Conservation (phyloP, 2,113 vertebrate genomes). For the Hymenochirus boettgeri region DNA sequence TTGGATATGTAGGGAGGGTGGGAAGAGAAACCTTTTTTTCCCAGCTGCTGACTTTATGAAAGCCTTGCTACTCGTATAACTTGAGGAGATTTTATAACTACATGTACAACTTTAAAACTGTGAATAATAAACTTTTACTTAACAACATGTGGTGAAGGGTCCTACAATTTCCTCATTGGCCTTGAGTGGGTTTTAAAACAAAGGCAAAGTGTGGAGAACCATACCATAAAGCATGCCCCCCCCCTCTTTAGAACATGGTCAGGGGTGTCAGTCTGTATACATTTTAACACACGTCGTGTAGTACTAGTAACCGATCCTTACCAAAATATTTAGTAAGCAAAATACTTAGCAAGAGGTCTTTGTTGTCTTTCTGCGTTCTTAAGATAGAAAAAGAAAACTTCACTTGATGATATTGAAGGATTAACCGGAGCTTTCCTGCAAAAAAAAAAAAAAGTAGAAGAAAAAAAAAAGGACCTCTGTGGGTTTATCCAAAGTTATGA, state of each 20-base stretch:
- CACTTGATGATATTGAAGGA: conserved; percentile 48
- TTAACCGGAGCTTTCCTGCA: conserved; percentile 49
- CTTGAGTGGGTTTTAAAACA: conserved; percentile 46
- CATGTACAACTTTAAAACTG: conserved; percentile 38
- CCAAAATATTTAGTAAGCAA: conserved; percentile 51
- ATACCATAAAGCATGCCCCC: conserved; percentile 35
- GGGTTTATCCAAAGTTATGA: conserved; percentile 67
- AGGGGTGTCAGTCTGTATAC: neutral
- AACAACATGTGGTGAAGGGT: conserved; percentile 39
- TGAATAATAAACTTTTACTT: conserved; percentile 37
- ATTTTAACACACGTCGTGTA: neutral
- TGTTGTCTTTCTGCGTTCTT: conserved; percentile 46
- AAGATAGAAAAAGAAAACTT: conserved; percentile 50
- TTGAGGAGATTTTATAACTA: conserved; percentile 31
- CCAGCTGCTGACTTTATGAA: conserved; percentile 40
- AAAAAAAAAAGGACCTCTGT: conserved; percentile 50
- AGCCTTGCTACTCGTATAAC: conserved; percentile 36
- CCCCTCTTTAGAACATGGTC: neutral
- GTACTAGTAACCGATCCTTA: conserved; percentile 42
- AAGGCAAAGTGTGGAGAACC: conserved; percentile 16
- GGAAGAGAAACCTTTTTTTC: conserved; percentile 6
- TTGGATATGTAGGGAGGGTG: conserved; percentile 7
- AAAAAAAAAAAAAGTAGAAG: conserved; percentile 52
- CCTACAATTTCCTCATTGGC: conserved; percentile 36
- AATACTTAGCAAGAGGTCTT: conserved; percentile 51